Evolutionary conservation across 1,140 invertebrate species (phyloP).

Genomic region (Drosophila ananassae): DNA sequence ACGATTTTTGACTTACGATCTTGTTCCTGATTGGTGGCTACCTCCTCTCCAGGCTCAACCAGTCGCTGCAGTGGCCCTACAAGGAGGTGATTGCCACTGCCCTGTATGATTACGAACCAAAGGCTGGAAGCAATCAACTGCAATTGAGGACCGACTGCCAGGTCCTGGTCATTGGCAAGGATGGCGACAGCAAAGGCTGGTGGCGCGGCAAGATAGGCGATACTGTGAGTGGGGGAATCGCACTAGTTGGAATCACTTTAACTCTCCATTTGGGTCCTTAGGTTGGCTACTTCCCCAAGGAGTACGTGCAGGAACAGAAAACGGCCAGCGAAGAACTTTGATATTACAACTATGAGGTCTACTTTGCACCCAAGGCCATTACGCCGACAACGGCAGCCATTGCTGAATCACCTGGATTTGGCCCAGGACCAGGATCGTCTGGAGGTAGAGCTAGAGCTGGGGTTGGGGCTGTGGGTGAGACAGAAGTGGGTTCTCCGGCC

Average conservation of each 20-base stretch:
- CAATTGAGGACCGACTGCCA: constrained; percentile 90
- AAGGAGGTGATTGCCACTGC: constrained; percentile 90
- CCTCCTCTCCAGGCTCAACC: constrained; percentile 86
- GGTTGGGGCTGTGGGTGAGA: neutral
- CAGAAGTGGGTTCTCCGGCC: neutral
- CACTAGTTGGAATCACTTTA: neutral
- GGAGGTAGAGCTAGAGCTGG: neutral
- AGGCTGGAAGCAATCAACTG: constrained; percentile 89
- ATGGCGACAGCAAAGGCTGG: constrained; percentile 92
- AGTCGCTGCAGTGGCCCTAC: constrained; percentile 90
- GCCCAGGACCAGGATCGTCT: neutral
- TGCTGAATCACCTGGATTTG: constrained; percentile 31
- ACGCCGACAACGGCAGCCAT: constrained; percentile 62
- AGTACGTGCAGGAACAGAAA: constrained; percentile 86
- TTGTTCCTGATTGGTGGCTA: neutral
- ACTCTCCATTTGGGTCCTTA: neutral
- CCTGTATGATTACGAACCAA: constrained; percentile 89
- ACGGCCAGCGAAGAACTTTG: constrained; percentile 81
- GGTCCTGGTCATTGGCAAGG: constrained; percentile 91
- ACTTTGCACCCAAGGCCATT: constrained; percentile 68
- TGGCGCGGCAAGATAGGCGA: constrained; percentile 91
- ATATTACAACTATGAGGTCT: constrained; percentile 84
- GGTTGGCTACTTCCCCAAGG: constrained; percentile 88
- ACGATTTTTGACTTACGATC: neutral
- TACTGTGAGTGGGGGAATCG: constrained; percentile 81